These are phyloP conservation scores for Myiozetetes cayanensis DNA, from an alignment of 2,113 vertebrate genomes.

Conservation along the genomic window DNA sequence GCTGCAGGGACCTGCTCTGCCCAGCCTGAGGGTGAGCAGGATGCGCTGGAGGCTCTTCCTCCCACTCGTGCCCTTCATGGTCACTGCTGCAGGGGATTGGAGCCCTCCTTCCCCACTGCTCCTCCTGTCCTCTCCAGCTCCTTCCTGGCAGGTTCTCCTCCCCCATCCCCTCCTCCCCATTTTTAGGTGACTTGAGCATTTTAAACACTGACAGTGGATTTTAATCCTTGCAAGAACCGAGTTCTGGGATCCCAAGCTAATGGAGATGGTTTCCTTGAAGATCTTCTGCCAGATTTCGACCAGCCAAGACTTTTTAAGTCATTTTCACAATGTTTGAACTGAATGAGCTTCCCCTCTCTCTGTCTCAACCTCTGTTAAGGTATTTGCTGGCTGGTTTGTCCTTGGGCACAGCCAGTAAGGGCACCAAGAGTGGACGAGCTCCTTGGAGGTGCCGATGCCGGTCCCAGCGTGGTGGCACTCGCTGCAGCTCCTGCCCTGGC, in stretches of 20 bases:
- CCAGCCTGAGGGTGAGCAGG: background rate
- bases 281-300: background rate
- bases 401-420: background rate
- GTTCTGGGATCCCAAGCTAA: background rate
- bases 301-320: background rate
- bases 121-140: background rate
- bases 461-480: background rate
- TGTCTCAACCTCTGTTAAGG: background rate
- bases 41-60: rapidly evolving
- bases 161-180: background rate
- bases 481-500: background rate
- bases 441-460: rapidly evolving
- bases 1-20: background rate
- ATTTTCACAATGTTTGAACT: background rate
- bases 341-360: background rate
- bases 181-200: background rate
- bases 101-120: background rate
- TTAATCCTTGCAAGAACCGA: background rate
- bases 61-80: rapidly evolving
- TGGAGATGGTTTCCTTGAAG: background rate
- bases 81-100: background rate
- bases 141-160: background rate
- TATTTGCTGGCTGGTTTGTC: background rate
- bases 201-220: background rate
- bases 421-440: rapidly evolving